Evolutionary conservation across 2,797 vertebrate genomes (phyloP), one percentile per base, ranked within the genome.

Genomic region (Ibycter americanus): DNA sequence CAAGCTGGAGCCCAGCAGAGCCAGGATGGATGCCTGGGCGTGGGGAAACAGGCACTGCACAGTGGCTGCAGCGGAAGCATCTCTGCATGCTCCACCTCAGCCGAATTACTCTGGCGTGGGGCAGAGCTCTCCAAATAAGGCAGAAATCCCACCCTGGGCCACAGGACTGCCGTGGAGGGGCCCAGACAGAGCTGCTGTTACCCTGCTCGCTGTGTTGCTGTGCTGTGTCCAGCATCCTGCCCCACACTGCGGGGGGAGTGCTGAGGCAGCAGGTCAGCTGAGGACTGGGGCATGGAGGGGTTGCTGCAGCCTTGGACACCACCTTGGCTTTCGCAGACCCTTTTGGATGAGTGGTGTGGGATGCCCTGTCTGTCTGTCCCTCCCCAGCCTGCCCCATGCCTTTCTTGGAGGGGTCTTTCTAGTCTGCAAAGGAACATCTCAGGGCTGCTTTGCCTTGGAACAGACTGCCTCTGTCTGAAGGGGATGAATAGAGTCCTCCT

Each of bases 201-300:
- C 34, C 49, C 44, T 56, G 40, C 65, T 81, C 1, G 0, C 34
- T 63, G 34, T 23, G 6, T 51, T 38, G 25, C 1, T 0, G 9
- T 89, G 73, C 68, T 73, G 61, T 31, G 51, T 72, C 25, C 65
- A 44, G 5, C 23, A 8, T 65, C 65, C 55, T 81, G 55, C 51
- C 68, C 21, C 46, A 46, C 15, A 12, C 16, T 0, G 0, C 36
- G 31, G 17, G 3, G 2, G 5, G 25, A 6, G 9, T 58, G 42
- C 72, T 0, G 2, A 55, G 85, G 62, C 72, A 80, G 44, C 38
- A 20, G 19, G 1, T 66, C 1, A 0, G 15, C 46, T 23, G 21
- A 81, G 23, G 23, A 23, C 66, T 82, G 74, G 18, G 52, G 15
- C 12, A 2, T 22, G 19, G 23, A 26, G 58, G 16, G 26, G 49